Base-by-base conservation (phyloP, 2,113 vertebrate genomes). In the Megaleporinus macrocephalus region DNA sequence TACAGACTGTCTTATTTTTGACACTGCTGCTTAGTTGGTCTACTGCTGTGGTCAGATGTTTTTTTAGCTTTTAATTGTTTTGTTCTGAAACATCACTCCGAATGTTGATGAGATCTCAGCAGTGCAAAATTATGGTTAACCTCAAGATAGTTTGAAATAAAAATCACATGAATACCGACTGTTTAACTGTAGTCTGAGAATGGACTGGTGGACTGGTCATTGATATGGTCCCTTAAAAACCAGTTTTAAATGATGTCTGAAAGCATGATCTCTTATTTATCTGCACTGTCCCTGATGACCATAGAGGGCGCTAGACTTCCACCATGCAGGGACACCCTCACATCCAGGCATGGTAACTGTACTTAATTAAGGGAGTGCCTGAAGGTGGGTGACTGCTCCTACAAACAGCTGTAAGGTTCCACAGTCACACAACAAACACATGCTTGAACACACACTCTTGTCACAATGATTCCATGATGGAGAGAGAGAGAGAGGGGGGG, bases 251-350 rank as follows among this genome's bases (percentile, higher is more conserved):
- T 44, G 41, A 44, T 44, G 11, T 44, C 36, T 36, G 11, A 11
- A 22, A 5, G 5, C 22, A 7, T 0, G 2, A 7, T 55, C 1
- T 0, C 57, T 61, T 61, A 18, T 27, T 12, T 71, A 20, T 4
- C 71, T 84, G 80, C 15, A 66, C 36, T 89, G 59, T 18, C 18
- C 7, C 4, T 2, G 0, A 16, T 2, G 59, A 49, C 90, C 80
- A 65, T 20, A 89, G 89, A 84, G 86, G 92, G 91, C 84, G 83
- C 61, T 65, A n/a, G 36, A 62, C 84, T 81, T 86, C 83, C 81
- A 86, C 75, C 10, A 2, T 36, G 36, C 36, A 81, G 44, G 26
- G 36, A n/a, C 71, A 13, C 9, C n/a, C n/a, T 26, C 57, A 73
- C 49, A 55, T 26, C 30, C 81, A 88, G 69, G 3, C 6, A 10